Conservation (phyloP, 1,140 invertebrate species). For the Drosophila lacteicornis region DNA sequence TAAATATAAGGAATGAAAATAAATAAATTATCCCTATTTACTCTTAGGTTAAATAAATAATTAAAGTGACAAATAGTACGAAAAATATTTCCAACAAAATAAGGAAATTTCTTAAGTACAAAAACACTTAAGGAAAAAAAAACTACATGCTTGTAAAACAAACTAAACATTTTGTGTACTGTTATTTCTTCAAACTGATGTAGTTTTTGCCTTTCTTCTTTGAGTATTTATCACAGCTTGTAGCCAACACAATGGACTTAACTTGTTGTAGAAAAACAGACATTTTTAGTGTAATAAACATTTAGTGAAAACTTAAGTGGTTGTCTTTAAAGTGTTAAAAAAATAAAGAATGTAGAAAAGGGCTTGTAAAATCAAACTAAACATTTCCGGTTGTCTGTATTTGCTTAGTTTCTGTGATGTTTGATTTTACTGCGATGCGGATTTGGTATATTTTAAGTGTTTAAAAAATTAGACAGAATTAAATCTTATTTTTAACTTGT, state of each 20-base stretch:
- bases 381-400: conserved; percentile 14
- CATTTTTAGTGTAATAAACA: conserved; percentile 2
- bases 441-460: background rate
- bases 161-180: background rate
- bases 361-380: background rate
- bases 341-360: background rate
- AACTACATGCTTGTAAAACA: conserved; percentile 6
- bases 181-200: background rate
- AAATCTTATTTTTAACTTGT: background rate
- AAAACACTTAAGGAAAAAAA: background rate
- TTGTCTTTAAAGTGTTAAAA: background rate
- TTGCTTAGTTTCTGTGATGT: background rate
- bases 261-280: conserved; percentile 6
- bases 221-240: background rate
- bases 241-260: conserved; percentile 10
- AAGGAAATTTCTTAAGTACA: background rate
- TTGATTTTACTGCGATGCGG: background rate
- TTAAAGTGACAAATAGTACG: background rate
- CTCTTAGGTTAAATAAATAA: background rate
- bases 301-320: conserved; percentile 7
- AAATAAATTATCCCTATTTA: background rate
- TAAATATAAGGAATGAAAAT: no score
- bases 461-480: no score
- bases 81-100: no score
- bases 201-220: background rate